Base-by-base conservation (phyloP, 2,797 vertebrate genomes). In the Pipistrellus kuhlii region DNA sequence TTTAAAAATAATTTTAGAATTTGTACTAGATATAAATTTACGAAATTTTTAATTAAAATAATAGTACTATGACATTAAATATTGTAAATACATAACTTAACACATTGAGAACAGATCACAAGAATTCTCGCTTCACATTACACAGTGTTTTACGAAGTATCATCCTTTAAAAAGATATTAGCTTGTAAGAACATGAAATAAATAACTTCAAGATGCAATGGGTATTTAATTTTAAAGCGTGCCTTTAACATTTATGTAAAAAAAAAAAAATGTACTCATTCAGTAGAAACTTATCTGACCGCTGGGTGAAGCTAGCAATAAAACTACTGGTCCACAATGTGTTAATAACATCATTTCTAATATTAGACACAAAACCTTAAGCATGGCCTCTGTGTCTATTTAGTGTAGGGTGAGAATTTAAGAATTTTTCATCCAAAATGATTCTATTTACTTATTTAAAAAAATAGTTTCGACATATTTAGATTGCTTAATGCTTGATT, bases 401-500 rank as follows among this genome's bases (percentile, higher is more conserved):
- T 53, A 88, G 23, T 82, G 9, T 25, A 57, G 13, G 5, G 3
- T 13, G 38, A 69, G 21, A 64, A 75, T 25, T 14, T 44, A 80
- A 84, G n/a, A 68, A 10, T 15, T 75, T 66, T 87, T 84, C 44
- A 71, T 92, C 13, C 10, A 48, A 57, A 91, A 82, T 77, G n/a
- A 59, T 88, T 53, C 17, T 68, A 1, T 68, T 91, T 78, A 35
- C 6, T 88, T 66, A 85, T 17, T 82, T 80, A 14, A 77, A 15
- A 38, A 87, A 90, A 76, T 92, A 62, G n/a, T 91, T 73, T 38
- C 66, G 35, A 41, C 75, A 13, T 73, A 72, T 77, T 78, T 87
- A 27, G 8, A 41, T 75, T 48, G 38, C 38, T 90, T 88, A 17
- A 46, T 94, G n/a, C 53, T 87, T 90, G 62, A 64, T 81, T 94